phyloP scores from a whole-genome alignment of 2,113 vertebrate species.

The Cavia porcellus region DNA sequence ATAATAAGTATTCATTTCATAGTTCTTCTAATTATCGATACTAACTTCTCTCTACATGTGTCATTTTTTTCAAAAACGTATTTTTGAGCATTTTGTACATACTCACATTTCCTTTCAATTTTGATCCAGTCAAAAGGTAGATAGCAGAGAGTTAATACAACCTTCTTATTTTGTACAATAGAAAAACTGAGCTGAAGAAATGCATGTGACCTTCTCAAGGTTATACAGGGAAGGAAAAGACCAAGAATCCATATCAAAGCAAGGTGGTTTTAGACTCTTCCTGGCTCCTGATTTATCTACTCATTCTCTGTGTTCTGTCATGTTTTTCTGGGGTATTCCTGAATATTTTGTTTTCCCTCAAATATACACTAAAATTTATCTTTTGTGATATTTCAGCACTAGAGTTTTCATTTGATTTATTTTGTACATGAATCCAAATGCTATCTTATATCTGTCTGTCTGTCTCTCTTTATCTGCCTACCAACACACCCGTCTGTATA shows the following conservation, averaged over 20 bases:
- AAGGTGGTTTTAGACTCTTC: not conserved
- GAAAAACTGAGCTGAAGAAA: not conserved
- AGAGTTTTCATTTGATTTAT: not conserved
- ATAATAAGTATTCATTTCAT: not conserved
- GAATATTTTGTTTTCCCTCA: not conserved
- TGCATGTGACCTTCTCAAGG: not conserved
- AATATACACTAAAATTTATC: not conserved
- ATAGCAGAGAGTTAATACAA: not conserved
- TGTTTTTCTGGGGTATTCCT: not conserved
- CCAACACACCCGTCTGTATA: not conserved
- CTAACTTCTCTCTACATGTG: not conserved
- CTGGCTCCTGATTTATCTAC: not conserved
- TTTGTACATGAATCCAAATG: not conserved
- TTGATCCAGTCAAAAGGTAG: not conserved
- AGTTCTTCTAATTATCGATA: slow-evolving; percentile 11
- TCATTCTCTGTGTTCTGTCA: not conserved
- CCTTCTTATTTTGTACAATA: not conserved
- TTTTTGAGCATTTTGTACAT: not conserved
- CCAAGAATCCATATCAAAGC: not conserved
- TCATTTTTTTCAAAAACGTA: not conserved
- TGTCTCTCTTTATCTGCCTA: not conserved
- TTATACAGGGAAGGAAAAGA: not conserved
- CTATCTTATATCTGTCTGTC: not conserved
- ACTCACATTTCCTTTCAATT: not conserved
- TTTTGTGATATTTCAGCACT: not conserved